These are phyloP conservation scores for Rugalucina vietnamica DNA, from an alignment of 2,888 invertebrate genomes.

Conservation along the genomic window DNA sequence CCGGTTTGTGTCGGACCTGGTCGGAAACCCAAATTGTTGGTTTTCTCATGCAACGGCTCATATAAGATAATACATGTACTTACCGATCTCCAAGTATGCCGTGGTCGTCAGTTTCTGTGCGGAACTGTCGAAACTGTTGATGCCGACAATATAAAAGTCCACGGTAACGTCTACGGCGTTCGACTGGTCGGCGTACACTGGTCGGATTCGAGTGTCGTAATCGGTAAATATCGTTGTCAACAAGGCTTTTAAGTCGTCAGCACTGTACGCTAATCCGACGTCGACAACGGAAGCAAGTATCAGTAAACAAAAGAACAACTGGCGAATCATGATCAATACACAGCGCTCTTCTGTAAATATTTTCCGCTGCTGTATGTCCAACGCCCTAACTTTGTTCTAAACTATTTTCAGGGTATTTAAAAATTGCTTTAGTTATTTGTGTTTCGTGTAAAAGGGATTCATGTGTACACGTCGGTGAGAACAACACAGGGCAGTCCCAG, in stretches of 20 bases:
- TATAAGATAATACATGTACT: no score
- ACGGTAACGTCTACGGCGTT: constrained; percentile 42
- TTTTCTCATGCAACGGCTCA: no score
- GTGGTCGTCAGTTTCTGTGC: constrained; percentile 54
- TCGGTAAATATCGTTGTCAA: constrained; percentile 27
- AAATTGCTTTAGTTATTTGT: no score
- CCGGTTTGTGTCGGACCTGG: no score
- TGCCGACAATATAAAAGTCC: constrained; percentile 49
- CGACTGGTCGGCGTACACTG: constrained; percentile 40
- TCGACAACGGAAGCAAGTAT: neutral
- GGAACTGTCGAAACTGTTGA: constrained; percentile 51
- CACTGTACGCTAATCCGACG: constrained; percentile 19
- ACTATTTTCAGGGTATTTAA: no score
- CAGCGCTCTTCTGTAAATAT: no score
- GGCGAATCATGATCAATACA: neutral
- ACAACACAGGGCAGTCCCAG: no score
- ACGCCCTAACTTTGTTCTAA: no score
- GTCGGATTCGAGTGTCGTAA: constrained; percentile 51
- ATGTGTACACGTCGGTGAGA: no score
- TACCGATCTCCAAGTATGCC: constrained; percentile 40
- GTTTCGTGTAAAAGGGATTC: no score
- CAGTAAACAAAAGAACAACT: neutral
- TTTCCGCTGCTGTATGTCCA: no score
- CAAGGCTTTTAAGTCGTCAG: constrained; percentile 47
- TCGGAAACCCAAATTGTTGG: no score